Evolutionary conservation across 2,888 invertebrate species (phyloP).

Genomic region (Ochropleura plecta): DNA sequence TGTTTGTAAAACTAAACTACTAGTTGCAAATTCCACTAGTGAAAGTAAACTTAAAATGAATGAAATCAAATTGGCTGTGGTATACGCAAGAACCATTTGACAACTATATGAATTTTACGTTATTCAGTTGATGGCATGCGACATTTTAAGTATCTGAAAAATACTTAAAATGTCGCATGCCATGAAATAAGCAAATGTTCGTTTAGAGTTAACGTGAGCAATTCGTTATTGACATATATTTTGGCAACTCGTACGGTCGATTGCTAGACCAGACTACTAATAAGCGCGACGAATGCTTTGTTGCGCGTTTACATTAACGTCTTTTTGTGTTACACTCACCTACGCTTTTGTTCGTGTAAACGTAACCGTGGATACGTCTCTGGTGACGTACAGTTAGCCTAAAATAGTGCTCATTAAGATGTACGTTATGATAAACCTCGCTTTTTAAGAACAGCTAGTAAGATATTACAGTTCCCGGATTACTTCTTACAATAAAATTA

Average conservation of each 20-base stretch:
- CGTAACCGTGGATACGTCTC: slow-evolving; percentile 69
- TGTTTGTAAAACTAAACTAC: not conserved
- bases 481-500: slow-evolving; percentile 1
- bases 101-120: not conserved
- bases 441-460: slow-evolving; percentile 37
- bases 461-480: slow-evolving; percentile 21
- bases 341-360: slow-evolving; percentile 72
- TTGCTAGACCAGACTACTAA: slow-evolving; percentile 70
- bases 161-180: slow-evolving; percentile 2
- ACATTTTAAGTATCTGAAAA: too few species aligned
- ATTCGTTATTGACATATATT: slow-evolving; percentile 80
- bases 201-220: slow-evolving; percentile 68
- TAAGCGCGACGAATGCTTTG: slow-evolving; percentile 75
- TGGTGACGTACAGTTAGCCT: slow-evolving; percentile 75
- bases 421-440: slow-evolving; percentile 66
- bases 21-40: slow-evolving; percentile 25
- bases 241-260: slow-evolving; percentile 74
- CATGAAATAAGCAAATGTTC: slow-evolving; percentile 34
- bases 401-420: slow-evolving; percentile 79
- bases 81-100: slow-evolving; percentile 8
- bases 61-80: slow-evolving; percentile 12
- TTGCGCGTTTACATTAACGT: slow-evolving; percentile 76
- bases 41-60: slow-evolving; percentile 28
- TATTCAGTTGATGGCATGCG: not conserved
- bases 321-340: slow-evolving; percentile 76